Base-by-base conservation (phyloP, 2,113 vertebrate species). In the Ivindomyrus marchei region DNA sequence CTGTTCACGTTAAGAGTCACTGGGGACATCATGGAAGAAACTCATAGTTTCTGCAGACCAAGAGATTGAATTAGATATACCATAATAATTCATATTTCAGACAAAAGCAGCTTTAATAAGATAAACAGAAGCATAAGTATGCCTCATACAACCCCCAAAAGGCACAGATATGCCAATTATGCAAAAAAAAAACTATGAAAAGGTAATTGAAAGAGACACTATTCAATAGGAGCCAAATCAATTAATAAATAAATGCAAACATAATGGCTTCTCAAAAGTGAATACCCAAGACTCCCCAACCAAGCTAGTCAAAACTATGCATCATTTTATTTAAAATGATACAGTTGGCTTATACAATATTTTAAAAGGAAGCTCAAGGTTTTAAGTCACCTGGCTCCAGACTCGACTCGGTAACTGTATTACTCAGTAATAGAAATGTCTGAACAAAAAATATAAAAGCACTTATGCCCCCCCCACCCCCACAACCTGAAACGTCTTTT, bases 221-320 rank as follows among this genome's bases (percentile, higher is more conserved):
- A 19, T 77, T 77, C 15, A 42, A 15, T 42, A 80, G 2, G 15
- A 21, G 36, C 36, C 36, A 19, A 80, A 80, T 42, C 15, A 80
- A 80, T 80, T 80, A 80, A 80, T 80, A 80, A 77, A 77, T 77
- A 19, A 80, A 80, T 80, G 36, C 36, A 80, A 39, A 80, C 74
- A 80, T 39, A 80, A 80, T 21, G 15, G 4, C 4, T 42, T 80
- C 36, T 80, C 36, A 39, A 80, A 39, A 42, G 27, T 70, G n/a
- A 70, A 42, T 42, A 15, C 15, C 36, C 74, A 15, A 42, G 62
- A 70, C n/a, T 31, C 36, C 74, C 4, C 15, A 1, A 42, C 13
- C 74, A 42, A 77, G 74, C 74, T 19, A 5, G 70, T 77, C 70
- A 77, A 17, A 42, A 39, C 31, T 42, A 74, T 74, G 31, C 17